These are phyloP conservation scores for Aratinga solstitialis DNA, from an alignment of 2,797 vertebrate species.

Conservation along the genomic window DNA sequence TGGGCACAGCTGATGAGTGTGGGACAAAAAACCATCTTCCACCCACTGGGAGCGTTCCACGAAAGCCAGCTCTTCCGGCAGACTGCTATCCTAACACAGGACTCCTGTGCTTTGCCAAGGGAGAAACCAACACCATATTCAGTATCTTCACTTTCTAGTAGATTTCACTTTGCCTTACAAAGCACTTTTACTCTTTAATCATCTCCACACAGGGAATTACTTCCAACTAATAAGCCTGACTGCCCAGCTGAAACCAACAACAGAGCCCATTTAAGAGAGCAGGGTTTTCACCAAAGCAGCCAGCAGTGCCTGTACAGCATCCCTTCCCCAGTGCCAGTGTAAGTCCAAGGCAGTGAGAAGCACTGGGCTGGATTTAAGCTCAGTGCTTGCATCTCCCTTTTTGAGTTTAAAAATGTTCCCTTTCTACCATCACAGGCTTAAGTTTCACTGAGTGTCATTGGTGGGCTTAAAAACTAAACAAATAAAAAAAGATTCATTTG, in stretches of 20 bases:
- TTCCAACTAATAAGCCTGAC: fast-evolving
- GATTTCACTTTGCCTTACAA: background rate
- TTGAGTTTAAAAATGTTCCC: background rate
- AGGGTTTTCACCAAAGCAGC: background rate
- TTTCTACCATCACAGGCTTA: background rate
- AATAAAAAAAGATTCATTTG: background rate
- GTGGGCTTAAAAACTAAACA: background rate
- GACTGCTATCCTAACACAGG: background rate
- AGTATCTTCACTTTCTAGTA: background rate
- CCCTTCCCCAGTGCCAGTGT: no score
- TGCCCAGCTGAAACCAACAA: background rate
- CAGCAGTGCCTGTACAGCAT: fast-evolving
- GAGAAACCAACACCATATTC: background rate
- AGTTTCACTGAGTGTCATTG: background rate
- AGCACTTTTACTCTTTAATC: background rate
- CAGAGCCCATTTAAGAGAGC: fast-evolving
- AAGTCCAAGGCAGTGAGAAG: background rate
- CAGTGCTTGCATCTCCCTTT: background rate
- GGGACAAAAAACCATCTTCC: background rate
- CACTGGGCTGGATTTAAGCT: background rate
- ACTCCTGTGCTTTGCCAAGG: background rate
- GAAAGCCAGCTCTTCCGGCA: background rate
- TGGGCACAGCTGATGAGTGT: fast-evolving
- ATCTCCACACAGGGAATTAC: background rate
- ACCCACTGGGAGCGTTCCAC: fast-evolving